phyloP scores from a whole-genome alignment of 2,113 vertebrate genomes.

The Halichoerus grypus region DNA sequence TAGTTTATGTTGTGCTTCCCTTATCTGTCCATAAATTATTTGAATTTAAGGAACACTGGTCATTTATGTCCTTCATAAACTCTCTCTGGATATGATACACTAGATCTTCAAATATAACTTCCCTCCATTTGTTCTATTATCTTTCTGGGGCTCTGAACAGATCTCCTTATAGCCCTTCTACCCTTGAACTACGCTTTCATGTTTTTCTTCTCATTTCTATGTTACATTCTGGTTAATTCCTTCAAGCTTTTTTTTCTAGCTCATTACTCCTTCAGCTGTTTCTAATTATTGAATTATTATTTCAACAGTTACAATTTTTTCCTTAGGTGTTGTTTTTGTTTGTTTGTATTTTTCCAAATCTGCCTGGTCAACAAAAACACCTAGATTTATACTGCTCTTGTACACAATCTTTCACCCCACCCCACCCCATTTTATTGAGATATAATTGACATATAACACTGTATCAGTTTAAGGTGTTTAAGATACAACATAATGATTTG shows the following conservation, averaged over 20 bases:
- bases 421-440: neutral
- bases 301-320: neutral
- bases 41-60: slow-evolving; percentile 5
- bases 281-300: slow-evolving; percentile 5
- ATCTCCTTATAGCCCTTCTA: neutral
- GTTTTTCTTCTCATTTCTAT: slow-evolving; percentile 16
- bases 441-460: neutral
- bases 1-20: neutral
- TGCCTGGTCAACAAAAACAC: neutral
- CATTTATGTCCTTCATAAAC: slow-evolving; percentile 17
- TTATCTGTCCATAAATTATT: neutral
- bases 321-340: neutral
- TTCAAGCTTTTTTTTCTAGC: neutral
- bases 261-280: slow-evolving; percentile 14
- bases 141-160: neutral
- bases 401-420: neutral
- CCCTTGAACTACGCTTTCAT: neutral
- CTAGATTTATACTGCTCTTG: neutral
- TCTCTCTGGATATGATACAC: neutral
- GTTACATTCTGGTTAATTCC: neutral
- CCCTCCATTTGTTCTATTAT: neutral
- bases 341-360: neutral
- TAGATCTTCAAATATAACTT: neutral
- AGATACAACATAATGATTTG: neutral
- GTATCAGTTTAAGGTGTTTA: neutral